phyloP scores from a whole-genome alignment of 2,888 invertebrate genomes.

The Chalcosyrphus nemorum region DNA sequence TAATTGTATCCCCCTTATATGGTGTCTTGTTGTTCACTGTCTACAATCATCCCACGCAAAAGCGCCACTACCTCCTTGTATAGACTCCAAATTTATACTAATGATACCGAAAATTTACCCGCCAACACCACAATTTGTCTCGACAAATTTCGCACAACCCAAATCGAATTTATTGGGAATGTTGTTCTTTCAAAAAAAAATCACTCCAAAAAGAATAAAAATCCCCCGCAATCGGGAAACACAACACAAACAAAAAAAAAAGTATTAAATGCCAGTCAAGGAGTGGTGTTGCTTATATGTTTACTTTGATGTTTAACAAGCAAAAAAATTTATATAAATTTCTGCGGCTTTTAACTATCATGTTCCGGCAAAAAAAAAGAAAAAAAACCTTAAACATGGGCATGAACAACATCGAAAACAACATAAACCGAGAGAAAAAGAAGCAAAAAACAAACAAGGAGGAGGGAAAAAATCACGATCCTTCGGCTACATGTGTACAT shows the following conservation, averaged over 20 bases:
- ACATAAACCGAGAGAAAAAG: constrained; percentile 16
- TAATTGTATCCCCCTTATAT: background rate
- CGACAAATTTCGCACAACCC: constrained; percentile 37
- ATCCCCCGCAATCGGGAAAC: too few species aligned
- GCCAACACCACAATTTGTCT: constrained; percentile 40
- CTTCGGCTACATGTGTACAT: constrained; percentile 22
- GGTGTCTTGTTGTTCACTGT: background rate
- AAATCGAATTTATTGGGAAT: constrained; percentile 45
- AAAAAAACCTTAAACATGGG: constrained; percentile 68
- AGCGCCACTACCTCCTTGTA: background rate
- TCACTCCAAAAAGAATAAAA: too few species aligned
- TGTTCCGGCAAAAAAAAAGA: constrained; percentile 69
- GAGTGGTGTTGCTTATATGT: constrained; percentile 55
- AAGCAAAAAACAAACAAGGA: background rate
- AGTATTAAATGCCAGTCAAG: constrained; percentile 30
- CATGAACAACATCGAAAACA: constrained; percentile 61
- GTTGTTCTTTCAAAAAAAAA: too few species aligned
- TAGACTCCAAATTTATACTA: background rate
- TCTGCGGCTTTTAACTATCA: constrained; percentile 68
- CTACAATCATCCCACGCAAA: background rate
- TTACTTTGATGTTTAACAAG: constrained; percentile 69
- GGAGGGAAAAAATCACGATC: constrained; percentile 51
- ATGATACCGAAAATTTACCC: constrained; percentile 1
- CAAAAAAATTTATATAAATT: constrained; percentile 66
- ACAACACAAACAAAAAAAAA: background rate